A percentile compares a stretch with the other conserved stretches of the same genome.
These are phyloP conservation scores for Acanthosepion esculentum DNA, from an alignment of 2,888 invertebrate species.

Conservation along the genomic window DNA sequence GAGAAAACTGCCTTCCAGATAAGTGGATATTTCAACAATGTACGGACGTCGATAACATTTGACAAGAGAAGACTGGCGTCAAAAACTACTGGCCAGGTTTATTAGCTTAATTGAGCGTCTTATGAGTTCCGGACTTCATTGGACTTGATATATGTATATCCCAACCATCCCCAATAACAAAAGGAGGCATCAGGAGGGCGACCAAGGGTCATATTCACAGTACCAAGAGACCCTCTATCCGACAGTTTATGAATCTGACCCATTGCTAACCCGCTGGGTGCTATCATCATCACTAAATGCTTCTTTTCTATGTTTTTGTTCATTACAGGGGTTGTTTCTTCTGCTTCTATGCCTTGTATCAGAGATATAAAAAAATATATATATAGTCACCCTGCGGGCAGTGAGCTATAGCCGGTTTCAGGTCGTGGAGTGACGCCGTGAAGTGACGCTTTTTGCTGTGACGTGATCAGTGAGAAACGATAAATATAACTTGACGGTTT, in stretches of 20 bases:
- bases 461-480: neutral
- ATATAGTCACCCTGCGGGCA: neutral
- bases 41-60: neutral
- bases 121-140: neutral
- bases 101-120: conserved; percentile 4
- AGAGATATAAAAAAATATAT: neutral
- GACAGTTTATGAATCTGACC: neutral
- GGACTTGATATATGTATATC: neutral
- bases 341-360: no score
- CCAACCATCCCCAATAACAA: neutral
- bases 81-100: neutral
- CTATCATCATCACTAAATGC: neutral
- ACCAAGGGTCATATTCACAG: neutral
- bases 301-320: neutral
- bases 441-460: neutral
- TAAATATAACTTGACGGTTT: neutral
- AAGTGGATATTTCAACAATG: neutral
- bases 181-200: neutral
- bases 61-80: neutral
- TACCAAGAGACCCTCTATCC: neutral
- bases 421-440: neutral
- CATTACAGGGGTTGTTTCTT: neutral
- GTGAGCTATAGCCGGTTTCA: neutral
- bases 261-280: neutral
- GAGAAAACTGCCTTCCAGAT: neutral